These are phyloP conservation scores for Limosa lapponica DNA, from an alignment of 2,797 vertebrate genomes.

Conservation along the genomic window DNA sequence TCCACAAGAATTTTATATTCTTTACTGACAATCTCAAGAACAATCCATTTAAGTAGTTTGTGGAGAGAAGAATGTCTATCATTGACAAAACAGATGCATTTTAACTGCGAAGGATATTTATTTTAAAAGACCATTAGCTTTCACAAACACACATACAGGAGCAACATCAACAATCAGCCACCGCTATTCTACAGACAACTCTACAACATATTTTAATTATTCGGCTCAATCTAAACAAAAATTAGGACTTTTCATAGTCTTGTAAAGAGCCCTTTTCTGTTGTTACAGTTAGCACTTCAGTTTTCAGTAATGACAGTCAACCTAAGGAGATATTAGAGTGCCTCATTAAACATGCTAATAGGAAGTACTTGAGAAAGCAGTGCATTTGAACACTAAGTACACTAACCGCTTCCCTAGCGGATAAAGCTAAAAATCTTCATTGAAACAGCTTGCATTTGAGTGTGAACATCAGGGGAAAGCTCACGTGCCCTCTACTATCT, in stretches of 20 bases:
- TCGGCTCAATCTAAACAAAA: background rate
- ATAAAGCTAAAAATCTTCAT: conserved; percentile 10
- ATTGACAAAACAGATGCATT: background rate
- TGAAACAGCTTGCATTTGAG: background rate
- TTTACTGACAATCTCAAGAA: background rate
- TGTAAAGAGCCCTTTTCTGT: background rate
- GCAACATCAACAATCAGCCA: background rate
- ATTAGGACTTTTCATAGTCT: background rate
- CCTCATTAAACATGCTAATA: conserved; percentile 17
- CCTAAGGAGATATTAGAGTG: background rate
- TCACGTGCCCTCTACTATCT: background rate
- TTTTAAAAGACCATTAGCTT: background rate
- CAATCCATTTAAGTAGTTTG: background rate
- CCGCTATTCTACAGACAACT: background rate
- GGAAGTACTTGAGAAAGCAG: conserved; percentile 7
- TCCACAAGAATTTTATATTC: background rate
- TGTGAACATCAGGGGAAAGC: background rate
- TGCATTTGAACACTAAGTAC: background rate
- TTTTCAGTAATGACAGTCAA: conserved; percentile 12
- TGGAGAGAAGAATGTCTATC: background rate
- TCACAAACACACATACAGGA: background rate
- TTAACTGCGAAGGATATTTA: background rate
- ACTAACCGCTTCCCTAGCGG: background rate
- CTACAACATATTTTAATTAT: background rate
- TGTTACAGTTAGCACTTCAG: background rate